Evolutionary conservation across 2,888 invertebrate genomes (phyloP).

Genomic region (Brachyptera putata): DNA sequence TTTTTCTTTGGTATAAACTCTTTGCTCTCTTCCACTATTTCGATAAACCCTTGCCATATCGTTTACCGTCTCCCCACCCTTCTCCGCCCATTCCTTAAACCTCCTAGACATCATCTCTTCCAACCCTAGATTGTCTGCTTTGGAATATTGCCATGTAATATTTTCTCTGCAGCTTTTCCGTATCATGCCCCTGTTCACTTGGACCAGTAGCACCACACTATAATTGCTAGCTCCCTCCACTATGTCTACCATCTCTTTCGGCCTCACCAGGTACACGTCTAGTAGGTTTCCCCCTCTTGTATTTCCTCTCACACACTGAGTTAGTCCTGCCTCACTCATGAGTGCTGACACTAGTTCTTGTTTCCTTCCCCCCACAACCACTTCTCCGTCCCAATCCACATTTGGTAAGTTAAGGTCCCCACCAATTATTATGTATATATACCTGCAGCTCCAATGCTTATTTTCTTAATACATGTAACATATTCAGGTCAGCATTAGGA

Average conservation of each 20-base stretch:
- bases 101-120: neutral
- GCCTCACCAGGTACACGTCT: no score
- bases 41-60: neutral
- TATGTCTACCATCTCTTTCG: neutral
- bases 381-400: no score
- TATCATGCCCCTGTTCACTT: neutral
- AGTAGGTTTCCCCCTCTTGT: no score
- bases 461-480: neutral
- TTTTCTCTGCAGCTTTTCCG: neutral
- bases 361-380: no score
- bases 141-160: no score
- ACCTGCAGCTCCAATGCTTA: neutral
- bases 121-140: neutral
- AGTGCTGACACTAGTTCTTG: no score
- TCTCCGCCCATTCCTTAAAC: neutral
- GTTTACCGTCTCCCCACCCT: neutral
- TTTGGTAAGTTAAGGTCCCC: no score
- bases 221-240: neutral
- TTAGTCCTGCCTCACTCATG: no score
- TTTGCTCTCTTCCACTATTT: constrained; percentile 3
- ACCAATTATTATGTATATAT: neutral
- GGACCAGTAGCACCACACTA: neutral
- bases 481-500: neutral
- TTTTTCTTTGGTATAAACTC: neutral
- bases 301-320: no score